phyloP scores from a whole-genome alignment of 2,113 vertebrate species.

The Bucco capensis region DNA sequence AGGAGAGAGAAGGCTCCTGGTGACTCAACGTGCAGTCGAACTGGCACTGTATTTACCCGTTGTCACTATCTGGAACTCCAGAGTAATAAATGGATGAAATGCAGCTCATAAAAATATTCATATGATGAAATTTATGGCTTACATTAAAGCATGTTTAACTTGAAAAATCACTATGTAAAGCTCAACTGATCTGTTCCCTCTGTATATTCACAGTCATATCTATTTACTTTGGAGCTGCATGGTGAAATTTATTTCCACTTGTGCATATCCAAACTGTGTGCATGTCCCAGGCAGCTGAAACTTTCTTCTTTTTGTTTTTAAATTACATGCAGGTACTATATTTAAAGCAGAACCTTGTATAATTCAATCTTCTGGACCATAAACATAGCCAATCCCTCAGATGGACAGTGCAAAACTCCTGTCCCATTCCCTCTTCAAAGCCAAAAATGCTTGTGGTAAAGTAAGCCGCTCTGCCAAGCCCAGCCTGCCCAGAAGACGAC shows the following conservation, averaged over 20 bases:
- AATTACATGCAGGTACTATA: not conserved
- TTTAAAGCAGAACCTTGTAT: not conserved
- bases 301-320: not conserved
- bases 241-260: constrained; percentile 43
- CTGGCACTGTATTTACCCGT: constrained; percentile 27
- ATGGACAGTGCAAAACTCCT: not conserved
- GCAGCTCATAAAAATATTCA: constrained; percentile 64
- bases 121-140: constrained; percentile 63
- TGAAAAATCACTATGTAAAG: constrained; percentile 49
- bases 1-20: not conserved
- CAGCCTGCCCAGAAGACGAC: not conserved
- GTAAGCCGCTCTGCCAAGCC: not conserved
- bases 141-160: constrained; percentile 52
- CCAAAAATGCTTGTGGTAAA: accelerated
- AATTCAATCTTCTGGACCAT: not conserved
- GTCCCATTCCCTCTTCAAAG: not conserved
- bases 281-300: not conserved
- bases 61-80: constrained; percentile 32
- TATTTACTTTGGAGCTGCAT: constrained; percentile 47
- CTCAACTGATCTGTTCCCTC: constrained; percentile 36
- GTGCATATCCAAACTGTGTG: not conserved
- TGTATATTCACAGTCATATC: constrained; percentile 22
- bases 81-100: constrained; percentile 58
- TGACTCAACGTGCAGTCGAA: not conserved
- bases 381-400: not conserved